Evolutionary conservation across 1,140 invertebrate genomes (phyloP).

Genomic region (Aporrectodea caliginosa): DNA sequence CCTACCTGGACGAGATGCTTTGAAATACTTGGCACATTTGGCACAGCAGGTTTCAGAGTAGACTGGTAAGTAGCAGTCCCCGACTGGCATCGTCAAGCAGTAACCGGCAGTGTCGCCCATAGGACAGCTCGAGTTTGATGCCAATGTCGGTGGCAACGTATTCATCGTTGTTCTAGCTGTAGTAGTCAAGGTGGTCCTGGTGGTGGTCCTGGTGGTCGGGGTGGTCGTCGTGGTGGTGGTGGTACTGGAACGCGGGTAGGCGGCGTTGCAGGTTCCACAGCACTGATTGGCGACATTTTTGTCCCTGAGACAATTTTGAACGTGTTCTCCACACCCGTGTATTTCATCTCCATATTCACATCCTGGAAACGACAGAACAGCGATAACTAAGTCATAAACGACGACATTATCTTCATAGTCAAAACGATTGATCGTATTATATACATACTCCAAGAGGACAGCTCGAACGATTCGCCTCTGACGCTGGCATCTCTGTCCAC

Average conservation of each 20-base stretch:
- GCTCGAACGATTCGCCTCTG: too few species aligned
- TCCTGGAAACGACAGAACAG: neutral
- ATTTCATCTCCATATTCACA: conserved; percentile 12
- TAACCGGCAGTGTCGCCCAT: neutral
- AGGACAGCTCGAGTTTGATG: too few species aligned
- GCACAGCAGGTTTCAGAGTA: neutral
- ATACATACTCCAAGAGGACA: too few species aligned
- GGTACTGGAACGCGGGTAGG: neutral
- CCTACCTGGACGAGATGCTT: neutral
- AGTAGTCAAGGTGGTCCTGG: neutral
- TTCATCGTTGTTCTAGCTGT: neutral
- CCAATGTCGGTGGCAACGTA: neutral
- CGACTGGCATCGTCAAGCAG: neutral
- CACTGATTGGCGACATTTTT: neutral
- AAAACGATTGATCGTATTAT: too few species aligned
- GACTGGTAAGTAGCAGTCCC: neutral
- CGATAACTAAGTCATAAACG: too few species aligned
- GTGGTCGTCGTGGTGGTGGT: neutral
- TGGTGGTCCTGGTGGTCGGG: neutral
- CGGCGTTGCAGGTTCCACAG: neutral
- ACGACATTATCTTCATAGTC: too few species aligned
- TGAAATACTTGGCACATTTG: neutral
- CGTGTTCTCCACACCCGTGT: neutral
- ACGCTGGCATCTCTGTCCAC: too few species aligned
- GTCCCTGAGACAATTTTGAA: neutral